Evolutionary conservation across 2,797 vertebrate genomes (phyloP), one percentile per base, ranked within the genome.

Genomic region (Linurgus olivaceus): DNA sequence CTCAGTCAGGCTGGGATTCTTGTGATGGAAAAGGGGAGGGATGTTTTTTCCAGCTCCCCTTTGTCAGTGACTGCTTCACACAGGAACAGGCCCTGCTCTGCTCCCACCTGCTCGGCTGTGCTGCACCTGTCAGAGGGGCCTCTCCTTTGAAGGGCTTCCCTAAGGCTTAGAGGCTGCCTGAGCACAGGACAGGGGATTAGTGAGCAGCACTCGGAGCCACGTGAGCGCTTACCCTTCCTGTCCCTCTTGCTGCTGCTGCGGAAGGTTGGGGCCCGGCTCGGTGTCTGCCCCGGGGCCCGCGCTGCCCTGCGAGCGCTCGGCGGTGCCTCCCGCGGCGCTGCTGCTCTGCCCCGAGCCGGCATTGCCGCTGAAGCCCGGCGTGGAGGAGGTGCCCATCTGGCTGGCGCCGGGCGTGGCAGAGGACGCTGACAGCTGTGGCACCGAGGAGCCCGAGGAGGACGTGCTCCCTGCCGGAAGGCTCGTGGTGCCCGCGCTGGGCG

Each of bases 271-370:
- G 29, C 97, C 96, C 1, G 97, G 91, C 81, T 99, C 99, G 3
- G 91, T 17, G 17, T 99, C 99, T 7, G 95, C 95, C 44, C 88
- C 93, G 12, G 96, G 84, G 70, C 90, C 94, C 25, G 96, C 21
- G 74, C 77, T 97, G 66, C 97, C 98, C 90, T 98, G 98, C 0
- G 94, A 63, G 17, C 98, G 96, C 18, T 99, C 99, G 7, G 94
- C 75, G 8, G 97, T 2, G 26, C 66, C 77, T 47, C 83, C 95
- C 66, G 90, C 97, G 8, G 79, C 11, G 81, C 94, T 57, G 89
- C 97, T 55, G 93, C 97, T 98, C 25, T 98, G 99, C 35, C 98
- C 98, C 9, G 98, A 96, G 76, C 98, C 98, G 1, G 92, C 71
- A 19, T 62, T 94, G 81, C 96, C 96, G 63, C 96, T 95, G 92